A percentile compares a stretch with the other conserved stretches of the same genome.
Conservation (phyloP, 1,140 invertebrate genomes). For the Cherax destructor region DNA sequence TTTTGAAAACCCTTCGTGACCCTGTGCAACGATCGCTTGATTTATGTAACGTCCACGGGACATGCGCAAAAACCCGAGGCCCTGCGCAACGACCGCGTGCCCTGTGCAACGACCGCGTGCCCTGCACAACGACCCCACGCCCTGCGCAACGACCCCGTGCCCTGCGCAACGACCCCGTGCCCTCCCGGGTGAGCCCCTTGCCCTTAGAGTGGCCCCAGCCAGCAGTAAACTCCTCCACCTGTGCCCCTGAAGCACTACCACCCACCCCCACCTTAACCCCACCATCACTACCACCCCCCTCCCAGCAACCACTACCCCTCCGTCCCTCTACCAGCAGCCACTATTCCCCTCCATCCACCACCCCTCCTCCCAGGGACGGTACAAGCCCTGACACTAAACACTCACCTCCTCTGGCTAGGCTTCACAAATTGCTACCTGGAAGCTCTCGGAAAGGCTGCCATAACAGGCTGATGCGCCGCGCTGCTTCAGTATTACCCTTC, state of each 20-base stretch:
- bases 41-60: background rate
- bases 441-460: slow-evolving; percentile 11
- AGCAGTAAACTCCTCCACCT: background rate
- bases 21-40: background rate
- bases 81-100: background rate
- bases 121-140: background rate
- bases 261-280: background rate
- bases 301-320: too few relatives aligned
- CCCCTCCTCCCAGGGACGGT: background rate
- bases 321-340: background rate
- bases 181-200: background rate
- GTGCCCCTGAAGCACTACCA: background rate
- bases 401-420: slow-evolving; percentile 36
- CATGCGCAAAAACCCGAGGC: background rate
- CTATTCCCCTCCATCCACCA: background rate
- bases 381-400: slow-evolving; percentile 30
- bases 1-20: background rate
- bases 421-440: slow-evolving; percentile 30
- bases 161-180: background rate
- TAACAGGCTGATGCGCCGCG: background rate
- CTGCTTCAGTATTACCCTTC: background rate
- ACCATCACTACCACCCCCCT: too few relatives aligned
- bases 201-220: background rate
- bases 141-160: background rate
- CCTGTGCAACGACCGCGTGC: background rate